phyloP scores from a whole-genome alignment of 2,797 vertebrate species.

The Malurus leucopterus region DNA sequence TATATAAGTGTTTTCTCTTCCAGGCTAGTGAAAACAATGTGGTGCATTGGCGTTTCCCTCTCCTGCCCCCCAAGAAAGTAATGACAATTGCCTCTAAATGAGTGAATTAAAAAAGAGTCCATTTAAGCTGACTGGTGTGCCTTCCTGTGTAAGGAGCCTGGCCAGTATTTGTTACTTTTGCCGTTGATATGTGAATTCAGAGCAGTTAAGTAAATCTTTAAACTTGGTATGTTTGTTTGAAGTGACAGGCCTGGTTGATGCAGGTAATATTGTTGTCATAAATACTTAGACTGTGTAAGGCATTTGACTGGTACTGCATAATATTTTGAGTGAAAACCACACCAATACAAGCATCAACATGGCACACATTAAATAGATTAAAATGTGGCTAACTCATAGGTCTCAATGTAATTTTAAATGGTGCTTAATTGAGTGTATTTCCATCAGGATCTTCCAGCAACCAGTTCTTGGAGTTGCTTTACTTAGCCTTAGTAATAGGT shows the following conservation, averaged over 20 bases:
- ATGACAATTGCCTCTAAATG: slow-evolving; percentile 63
- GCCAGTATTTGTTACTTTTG: slow-evolving; percentile 53
- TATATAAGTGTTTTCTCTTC: slow-evolving; percentile 67
- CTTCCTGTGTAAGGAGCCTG: slow-evolving; percentile 52
- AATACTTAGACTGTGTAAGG: slow-evolving; percentile 50
- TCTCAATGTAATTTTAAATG: slow-evolving; percentile 51
- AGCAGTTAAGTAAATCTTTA: slow-evolving; percentile 47
- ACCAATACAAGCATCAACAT: slow-evolving; percentile 10
- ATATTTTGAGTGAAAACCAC: slow-evolving; percentile 37
- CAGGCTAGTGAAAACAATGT: slow-evolving; percentile 65
- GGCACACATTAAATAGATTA: slow-evolving; percentile 57
- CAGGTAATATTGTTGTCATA: slow-evolving; percentile 38
- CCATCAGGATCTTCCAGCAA: slow-evolving; percentile 15
- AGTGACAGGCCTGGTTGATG: slow-evolving; percentile 36
- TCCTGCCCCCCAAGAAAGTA: slow-evolving; percentile 40
- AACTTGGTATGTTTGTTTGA: slow-evolving; percentile 46
- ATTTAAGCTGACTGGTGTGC: slow-evolving; percentile 60
- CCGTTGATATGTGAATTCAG: slow-evolving; percentile 53
- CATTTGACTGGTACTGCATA: slow-evolving; percentile 45
- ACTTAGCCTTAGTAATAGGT: neutral
- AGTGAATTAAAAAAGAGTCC: slow-evolving; percentile 71
- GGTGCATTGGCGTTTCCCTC: slow-evolving; percentile 61
- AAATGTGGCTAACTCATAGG: slow-evolving; percentile 44
- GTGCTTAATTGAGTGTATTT: slow-evolving; percentile 31
- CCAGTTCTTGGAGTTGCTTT: neutral